Base-by-base conservation (phyloP, 2,113 vertebrate genomes). In the Gadus macrocephalus region DNA sequence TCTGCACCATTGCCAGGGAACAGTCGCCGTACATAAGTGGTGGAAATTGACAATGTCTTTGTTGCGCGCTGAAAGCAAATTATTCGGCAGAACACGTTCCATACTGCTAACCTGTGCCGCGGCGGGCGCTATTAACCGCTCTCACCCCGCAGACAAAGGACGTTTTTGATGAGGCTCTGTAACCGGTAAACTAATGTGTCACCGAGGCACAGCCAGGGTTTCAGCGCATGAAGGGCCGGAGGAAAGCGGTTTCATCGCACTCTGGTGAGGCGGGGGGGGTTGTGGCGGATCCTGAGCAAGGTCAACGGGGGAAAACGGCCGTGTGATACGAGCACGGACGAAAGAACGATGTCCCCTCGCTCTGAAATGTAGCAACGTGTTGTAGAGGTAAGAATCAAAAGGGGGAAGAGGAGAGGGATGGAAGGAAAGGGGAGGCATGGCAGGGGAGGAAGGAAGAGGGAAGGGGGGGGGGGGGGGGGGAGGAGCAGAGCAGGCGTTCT, bases 1-100 rank as follows among this genome's bases (percentile, higher is more conserved):
- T 80, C 53, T 73, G 69, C 59, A 69, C 19, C 31, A 61, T 61
- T 61, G 59, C 49, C 38, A 71, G 53, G 1, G 2, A 67, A 27
- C 15, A 53, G 35, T 20, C n/a, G 55, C 55, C n/a, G 55, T 16
- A 58, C 53, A 35, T 67, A 65, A 65, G 4, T 53, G n/a, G 72
- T 72, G 59, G 19, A 64, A 64, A 67, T 15, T 53, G 35, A 70
- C 70, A 67, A 3, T 49, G 17, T 25, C 15, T 72, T 31, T 53
- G 49, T 65, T 35, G 16, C 63, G 2, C 27, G 15, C 16, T 16
- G 4, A 11, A 55, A 15, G 5, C n/a, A 55, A 19, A 55, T 67
- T 53, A 67, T 49, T 49, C 42, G 42, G 1, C 42, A 49, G 42
- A 49, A 49, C 42, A 49, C 12, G 19, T 55, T 67, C 56, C 25